These are phyloP conservation scores for Sitta carolinensis DNA, from an alignment of 2,797 vertebrate species.

Conservation along the genomic window DNA sequence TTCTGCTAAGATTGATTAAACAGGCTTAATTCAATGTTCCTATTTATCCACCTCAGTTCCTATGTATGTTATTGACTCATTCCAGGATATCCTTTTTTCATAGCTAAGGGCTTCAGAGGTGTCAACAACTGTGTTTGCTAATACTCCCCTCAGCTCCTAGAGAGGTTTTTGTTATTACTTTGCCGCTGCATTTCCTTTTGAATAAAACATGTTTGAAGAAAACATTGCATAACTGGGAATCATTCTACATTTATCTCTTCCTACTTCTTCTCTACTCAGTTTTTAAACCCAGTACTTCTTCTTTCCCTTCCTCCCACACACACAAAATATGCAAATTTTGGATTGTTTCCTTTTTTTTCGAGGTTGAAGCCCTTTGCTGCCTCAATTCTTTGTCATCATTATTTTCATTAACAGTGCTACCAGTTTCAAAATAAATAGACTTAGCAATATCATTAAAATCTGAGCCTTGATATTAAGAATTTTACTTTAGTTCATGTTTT, in stretches of 20 bases:
- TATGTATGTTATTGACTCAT: not conserved
- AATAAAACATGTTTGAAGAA: not conserved
- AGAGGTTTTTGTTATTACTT: not conserved
- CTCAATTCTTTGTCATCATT: not conserved
- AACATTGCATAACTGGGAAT: not conserved
- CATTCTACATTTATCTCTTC: not conserved
- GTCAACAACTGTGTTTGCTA: not conserved
- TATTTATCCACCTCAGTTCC: not conserved
- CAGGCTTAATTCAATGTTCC: not conserved
- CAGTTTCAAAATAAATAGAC: not conserved
- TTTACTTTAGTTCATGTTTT: fast-evolving
- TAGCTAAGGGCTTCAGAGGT: not conserved
- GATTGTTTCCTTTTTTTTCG: not conserved
- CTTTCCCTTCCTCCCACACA: not conserved
- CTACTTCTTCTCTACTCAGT: not conserved
- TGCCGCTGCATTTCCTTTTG: not conserved
- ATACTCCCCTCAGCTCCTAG: not conserved
- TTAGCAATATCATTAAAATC: not conserved
- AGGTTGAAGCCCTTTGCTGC: not conserved
- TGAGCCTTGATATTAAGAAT: not conserved
- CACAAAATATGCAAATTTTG: not conserved
- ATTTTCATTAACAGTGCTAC: not conserved
- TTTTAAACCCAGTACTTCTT: not conserved
- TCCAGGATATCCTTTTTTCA: not conserved
- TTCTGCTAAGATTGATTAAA: not conserved